phyloP scores from a whole-genome alignment of 2,797 vertebrate genomes.

The Myotis vivesi region DNA sequence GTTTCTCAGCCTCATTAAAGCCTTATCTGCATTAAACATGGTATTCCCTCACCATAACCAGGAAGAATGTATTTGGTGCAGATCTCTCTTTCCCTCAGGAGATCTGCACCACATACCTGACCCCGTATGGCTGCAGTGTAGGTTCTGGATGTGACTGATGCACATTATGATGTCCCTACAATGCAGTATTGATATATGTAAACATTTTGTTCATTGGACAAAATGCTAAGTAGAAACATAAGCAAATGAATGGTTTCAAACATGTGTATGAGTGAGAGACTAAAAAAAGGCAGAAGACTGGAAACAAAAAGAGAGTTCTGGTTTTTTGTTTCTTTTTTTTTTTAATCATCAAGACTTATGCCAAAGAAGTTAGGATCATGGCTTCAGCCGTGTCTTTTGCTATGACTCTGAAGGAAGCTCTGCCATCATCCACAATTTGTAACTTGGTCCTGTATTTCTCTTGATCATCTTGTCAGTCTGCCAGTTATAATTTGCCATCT shows the following conservation, averaged over 20 bases:
- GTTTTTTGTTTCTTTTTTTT: neutral
- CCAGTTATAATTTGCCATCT: conserved; percentile 47
- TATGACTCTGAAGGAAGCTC: neutral
- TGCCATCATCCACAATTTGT: neutral
- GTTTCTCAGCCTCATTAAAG: neutral
- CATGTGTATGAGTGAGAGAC: neutral
- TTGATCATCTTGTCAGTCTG: conserved; percentile 26
- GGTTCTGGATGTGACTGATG: neutral
- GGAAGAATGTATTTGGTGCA: neutral
- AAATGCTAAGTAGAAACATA: neutral
- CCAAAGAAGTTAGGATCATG: neutral
- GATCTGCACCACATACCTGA: neutral
- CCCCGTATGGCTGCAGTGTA: neutral
- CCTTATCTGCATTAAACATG: neutral
- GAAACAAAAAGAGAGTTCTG: neutral
- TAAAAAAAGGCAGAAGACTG: neutral
- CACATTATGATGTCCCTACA: neutral
- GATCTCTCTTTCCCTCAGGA: neutral
- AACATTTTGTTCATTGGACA: neutral
- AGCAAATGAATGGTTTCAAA: neutral
- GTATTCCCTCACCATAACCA: neutral
- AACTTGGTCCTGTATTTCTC: neutral
- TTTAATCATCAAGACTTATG: neutral
- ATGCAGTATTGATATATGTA: neutral
- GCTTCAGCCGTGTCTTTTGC: neutral